A percentile compares a stretch with the other conserved stretches of the same genome.
Evolutionary conservation across 2,888 invertebrate genomes (phyloP).

Genomic region (Eupithecia abbreviata): DNA sequence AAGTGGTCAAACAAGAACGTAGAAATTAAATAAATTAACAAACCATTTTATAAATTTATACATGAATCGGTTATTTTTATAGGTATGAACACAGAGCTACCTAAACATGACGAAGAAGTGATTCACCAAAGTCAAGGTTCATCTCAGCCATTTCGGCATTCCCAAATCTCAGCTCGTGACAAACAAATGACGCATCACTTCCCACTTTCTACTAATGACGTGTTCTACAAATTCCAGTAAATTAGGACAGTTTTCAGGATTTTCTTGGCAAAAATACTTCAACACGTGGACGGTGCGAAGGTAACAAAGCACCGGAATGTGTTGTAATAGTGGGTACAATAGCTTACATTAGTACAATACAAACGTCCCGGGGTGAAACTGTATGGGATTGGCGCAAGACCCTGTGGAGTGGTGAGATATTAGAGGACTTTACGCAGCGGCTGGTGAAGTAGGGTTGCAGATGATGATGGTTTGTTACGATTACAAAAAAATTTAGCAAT

Average conservation of each 20-base stretch:
- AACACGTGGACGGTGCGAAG: not conserved
- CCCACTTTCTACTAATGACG: constrained; percentile 20
- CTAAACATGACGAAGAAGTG: not conserved
- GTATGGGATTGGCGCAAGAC: too few species aligned
- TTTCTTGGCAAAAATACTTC: not conserved
- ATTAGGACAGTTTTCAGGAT: not conserved
- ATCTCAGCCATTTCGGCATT: constrained; percentile 12
- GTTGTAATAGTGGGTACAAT: not conserved
- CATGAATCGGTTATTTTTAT: not conserved
- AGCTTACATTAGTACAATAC: too few species aligned
- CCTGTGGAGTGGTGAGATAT: too few species aligned
- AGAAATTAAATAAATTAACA: too few species aligned
- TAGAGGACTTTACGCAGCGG: too few species aligned
- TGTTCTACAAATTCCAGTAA: constrained; percentile 6
- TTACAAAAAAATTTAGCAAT: not conserved
- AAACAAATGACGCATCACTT: constrained; percentile 9
- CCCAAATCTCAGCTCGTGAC: constrained; percentile 12
- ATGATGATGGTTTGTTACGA: not conserved
- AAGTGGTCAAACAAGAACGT: too few species aligned
- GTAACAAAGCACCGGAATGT: not conserved
- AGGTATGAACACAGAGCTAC: not conserved
- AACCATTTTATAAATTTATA: too few species aligned
- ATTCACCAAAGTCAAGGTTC: constrained; percentile 4
- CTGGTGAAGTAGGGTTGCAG: too few species aligned
- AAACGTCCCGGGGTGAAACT: too few species aligned